Percentiles rank a stretch among this genome's conserved stretches.
These are phyloP conservation scores for Atrina japonica DNA, from an alignment of 2,888 invertebrate species.

Conservation along the genomic window DNA sequence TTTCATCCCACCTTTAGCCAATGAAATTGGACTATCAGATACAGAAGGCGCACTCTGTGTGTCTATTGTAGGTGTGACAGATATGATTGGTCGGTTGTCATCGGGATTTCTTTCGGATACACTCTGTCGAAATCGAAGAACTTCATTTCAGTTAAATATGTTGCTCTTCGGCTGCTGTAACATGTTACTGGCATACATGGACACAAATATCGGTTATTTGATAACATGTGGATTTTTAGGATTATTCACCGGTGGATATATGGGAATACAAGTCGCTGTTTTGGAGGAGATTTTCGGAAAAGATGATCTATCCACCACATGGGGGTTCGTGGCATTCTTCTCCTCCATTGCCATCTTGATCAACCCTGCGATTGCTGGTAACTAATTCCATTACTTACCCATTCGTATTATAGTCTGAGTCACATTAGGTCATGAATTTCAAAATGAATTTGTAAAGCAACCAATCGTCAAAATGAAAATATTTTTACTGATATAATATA, in stretches of 20 bases:
- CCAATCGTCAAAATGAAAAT: too few species aligned
- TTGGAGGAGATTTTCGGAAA: slow-evolving; percentile 16
- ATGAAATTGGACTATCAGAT: slow-evolving; percentile 11
- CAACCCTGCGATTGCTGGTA: slow-evolving; percentile 23
- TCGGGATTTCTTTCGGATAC: slow-evolving; percentile 8
- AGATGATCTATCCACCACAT: slow-evolving; percentile 19
- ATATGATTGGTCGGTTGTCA: slow-evolving; percentile 15
- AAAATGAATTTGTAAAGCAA: too few species aligned
- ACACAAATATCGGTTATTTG: background rate
- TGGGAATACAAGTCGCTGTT: slow-evolving; percentile 14
- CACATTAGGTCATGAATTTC: too few species aligned
- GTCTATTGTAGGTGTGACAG: slow-evolving; percentile 19
- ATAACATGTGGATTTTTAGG: slow-evolving; percentile 8
- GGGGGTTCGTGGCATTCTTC: too few species aligned
- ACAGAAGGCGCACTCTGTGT: slow-evolving; percentile 17
- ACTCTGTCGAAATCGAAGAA: background rate
- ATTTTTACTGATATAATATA: too few species aligned
- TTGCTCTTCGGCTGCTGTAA: background rate
- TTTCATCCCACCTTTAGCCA: slow-evolving; percentile 9
- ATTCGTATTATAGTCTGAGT: too few species aligned
- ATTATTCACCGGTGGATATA: slow-evolving; percentile 24
- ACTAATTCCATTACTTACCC: too few species aligned
- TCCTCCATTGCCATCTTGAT: slow-evolving; percentile 17
- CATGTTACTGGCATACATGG: background rate
- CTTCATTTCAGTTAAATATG: slow-evolving; percentile 2